phyloP scores from a whole-genome alignment of 2,888 invertebrate species.

The Ctena decussata region DNA sequence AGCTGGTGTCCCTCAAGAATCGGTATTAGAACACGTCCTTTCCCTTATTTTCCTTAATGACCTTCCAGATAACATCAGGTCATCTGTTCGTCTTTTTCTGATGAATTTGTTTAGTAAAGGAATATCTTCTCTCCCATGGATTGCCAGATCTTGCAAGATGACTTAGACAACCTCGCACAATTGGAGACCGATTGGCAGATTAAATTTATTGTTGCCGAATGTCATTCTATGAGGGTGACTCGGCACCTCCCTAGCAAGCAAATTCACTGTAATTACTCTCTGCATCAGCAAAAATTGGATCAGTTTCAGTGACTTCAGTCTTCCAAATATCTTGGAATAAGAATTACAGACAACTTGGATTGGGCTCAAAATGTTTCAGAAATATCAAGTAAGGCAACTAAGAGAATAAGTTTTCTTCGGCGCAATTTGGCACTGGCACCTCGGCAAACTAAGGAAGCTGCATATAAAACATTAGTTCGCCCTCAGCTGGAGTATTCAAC shows the following conservation, averaged over 20 bases:
- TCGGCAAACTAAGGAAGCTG: neutral
- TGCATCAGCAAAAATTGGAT: neutral
- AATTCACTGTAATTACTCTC: neutral
- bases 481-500: neutral
- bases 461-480: neutral
- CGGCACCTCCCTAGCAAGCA: neutral
- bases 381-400: no score
- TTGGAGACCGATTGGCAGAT: neutral
- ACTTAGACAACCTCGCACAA: neutral
- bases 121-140: neutral
- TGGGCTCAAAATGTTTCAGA: neutral
- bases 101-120: neutral
- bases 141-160: neutral
- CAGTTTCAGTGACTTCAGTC: neutral
- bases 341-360: neutral
- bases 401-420: no score
- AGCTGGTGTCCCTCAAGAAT: neutral
- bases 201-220: neutral
- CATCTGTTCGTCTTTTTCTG: neutral
- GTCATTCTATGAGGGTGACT: neutral
- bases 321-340: neutral
- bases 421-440: neutral
- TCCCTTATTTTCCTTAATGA: neutral
- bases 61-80: neutral
- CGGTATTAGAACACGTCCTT: neutral